Percentiles rank a stretch among this genome's conserved stretches.
phyloP scores from a whole-genome alignment of 2,113 vertebrate genomes.

The Neodontobutis hainanensis region DNA sequence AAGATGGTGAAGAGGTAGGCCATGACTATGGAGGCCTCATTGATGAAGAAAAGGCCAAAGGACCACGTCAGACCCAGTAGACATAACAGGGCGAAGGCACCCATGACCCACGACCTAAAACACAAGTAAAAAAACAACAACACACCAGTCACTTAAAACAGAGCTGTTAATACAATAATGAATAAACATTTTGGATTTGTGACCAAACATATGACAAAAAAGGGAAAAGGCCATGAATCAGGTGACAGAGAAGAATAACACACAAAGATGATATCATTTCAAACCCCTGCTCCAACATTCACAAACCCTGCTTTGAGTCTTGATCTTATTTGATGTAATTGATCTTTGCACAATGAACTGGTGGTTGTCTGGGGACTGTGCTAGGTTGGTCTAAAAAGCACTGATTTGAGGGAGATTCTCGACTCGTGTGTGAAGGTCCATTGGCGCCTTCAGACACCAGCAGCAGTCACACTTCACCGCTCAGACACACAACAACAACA shows the following conservation, averaged over 20 bases:
- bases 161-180: background rate
- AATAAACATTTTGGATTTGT: slow-evolving; percentile 3
- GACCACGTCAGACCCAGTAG: slow-evolving; percentile 97
- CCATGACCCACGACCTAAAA: slow-evolving; percentile 97
- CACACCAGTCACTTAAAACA: slow-evolving; percentile 13
- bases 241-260: slow-evolving; percentile 28
- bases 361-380: background rate
- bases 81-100: slow-evolving; percentile 94
- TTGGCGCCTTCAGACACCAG: slow-evolving; percentile 69
- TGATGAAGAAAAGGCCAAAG: slow-evolving; percentile 96
- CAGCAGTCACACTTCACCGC: slow-evolving; percentile 45
- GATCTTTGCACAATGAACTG: background rate
- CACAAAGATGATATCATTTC: slow-evolving; percentile 6
- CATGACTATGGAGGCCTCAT: slow-evolving; percentile 94
- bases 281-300: background rate
- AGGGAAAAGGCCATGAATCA: slow-evolving; percentile 25
- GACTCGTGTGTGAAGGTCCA: slow-evolving; percentile 68
- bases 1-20: slow-evolving; percentile 99
- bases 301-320: slow-evolving; percentile 3
- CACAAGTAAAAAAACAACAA: slow-evolving; percentile 24
- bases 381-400: slow-evolving; percentile 35
- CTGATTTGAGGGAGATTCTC: slow-evolving; percentile 19
- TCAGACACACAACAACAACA: slow-evolving; percentile 51
- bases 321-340: slow-evolving; percentile 3
- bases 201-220: slow-evolving; percentile 23